These are phyloP conservation scores for Dicentrarchus labrax DNA, from an alignment of 2,113 vertebrate species.

Conservation along the genomic window DNA sequence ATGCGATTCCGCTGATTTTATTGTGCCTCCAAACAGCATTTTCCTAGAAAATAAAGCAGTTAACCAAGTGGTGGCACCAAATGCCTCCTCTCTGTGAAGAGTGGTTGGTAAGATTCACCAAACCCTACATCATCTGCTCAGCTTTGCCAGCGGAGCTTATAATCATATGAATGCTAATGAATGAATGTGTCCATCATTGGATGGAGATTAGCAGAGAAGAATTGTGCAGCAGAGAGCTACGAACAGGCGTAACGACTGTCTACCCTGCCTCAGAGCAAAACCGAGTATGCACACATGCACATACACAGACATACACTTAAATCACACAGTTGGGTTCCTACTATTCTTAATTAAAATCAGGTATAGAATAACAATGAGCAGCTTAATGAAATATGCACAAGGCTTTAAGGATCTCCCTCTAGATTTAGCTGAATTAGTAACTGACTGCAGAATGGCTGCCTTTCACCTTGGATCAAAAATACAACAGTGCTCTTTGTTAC, in stretches of 20 bases:
- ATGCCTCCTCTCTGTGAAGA: slow-evolving; percentile 22
- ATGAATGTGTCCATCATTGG: slow-evolving; percentile 56
- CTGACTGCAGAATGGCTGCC: slow-evolving; percentile 32
- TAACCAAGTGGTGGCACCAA: slow-evolving; percentile 2
- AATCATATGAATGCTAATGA: slow-evolving; percentile 67
- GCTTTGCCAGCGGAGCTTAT: slow-evolving; percentile 35
- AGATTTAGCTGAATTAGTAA: slow-evolving; percentile 60
- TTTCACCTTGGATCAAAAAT: slow-evolving; percentile 48
- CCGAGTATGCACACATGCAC: background rate
- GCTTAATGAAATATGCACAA: slow-evolving; percentile 73
- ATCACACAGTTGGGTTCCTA: slow-evolving; percentile 66
- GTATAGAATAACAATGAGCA: slow-evolving; percentile 77
- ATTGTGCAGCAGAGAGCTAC: slow-evolving; percentile 27
- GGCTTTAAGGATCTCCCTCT: slow-evolving; percentile 71
- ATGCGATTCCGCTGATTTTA: slow-evolving; percentile 3
- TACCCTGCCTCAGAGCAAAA: slow-evolving; percentile 28
- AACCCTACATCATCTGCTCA: slow-evolving; percentile 37
- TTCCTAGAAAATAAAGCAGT: slow-evolving; percentile 16
- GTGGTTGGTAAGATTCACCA: slow-evolving; percentile 18
- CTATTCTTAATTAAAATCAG: slow-evolving; percentile 77
- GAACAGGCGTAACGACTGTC: slow-evolving; percentile 25
- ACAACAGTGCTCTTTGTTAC: slow-evolving; percentile 29
- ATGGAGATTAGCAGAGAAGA: slow-evolving; percentile 44
- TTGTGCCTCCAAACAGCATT: background rate
- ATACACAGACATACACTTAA: slow-evolving; percentile 28